phyloP scores from a whole-genome alignment of 2,113 vertebrate species.

The Leucopsar rothschildi region DNA sequence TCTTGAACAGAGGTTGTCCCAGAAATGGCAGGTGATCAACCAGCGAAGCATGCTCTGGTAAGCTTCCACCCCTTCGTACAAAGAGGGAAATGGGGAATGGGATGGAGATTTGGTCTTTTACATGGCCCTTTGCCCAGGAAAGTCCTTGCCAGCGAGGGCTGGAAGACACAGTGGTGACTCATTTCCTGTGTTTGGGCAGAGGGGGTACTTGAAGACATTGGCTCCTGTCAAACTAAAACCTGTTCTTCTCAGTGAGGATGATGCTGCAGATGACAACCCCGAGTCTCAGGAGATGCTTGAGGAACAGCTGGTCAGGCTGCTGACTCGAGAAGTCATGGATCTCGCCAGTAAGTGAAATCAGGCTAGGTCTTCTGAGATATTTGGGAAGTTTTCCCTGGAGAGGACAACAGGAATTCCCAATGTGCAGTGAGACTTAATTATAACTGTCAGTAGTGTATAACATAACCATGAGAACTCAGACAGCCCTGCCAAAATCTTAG shows the following conservation, averaged over 20 bases:
- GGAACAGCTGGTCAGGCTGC: slow-evolving; percentile 87
- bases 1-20: slow-evolving; percentile 84
- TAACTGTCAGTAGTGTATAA: neutral
- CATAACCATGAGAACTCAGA: neutral
- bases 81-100: neutral
- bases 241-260: slow-evolving; percentile 74
- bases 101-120: neutral
- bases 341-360: slow-evolving; percentile 84
- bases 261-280: slow-evolving; percentile 82
- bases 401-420: neutral
- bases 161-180: neutral
- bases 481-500: neutral
- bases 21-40: slow-evolving; percentile 92
- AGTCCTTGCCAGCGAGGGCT: neutral
- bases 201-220: neutral
- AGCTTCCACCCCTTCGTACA: slow-evolving; percentile 14
- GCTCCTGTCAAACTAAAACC: neutral
- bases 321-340: slow-evolving; percentile 94
- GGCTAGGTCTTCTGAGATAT: neutral
- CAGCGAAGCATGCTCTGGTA: slow-evolving; percentile 86
- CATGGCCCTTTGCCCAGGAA: neutral
- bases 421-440: neutral
- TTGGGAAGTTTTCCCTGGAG: neutral
- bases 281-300: slow-evolving; percentile 96
- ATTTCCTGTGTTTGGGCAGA: neutral